A percentile compares a stretch with the other conserved stretches of the same genome.
Evolutionary conservation across 2,888 invertebrate genomes (phyloP).

Genomic region (Polia nebulosa): DNA sequence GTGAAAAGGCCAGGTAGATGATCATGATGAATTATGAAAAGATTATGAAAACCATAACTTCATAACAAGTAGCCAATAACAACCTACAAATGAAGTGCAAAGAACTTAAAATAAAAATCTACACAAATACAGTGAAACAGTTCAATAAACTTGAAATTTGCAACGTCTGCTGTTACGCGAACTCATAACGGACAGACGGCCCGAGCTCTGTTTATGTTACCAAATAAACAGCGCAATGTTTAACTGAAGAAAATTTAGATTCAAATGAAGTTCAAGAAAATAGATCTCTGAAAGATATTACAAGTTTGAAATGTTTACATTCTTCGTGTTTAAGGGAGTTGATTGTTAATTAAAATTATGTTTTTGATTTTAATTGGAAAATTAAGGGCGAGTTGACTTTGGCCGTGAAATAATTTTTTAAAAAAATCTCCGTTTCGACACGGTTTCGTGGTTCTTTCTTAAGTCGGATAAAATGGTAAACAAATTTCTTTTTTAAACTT

Average conservation of each 20-base stretch:
- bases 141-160: slow-evolving; percentile 27
- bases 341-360: neutral
- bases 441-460: too few species aligned
- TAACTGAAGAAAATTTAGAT: slow-evolving; percentile 31
- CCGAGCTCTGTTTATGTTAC: slow-evolving; percentile 43
- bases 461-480: too few species aligned
- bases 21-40: too few species aligned
- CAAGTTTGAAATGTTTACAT: neutral
- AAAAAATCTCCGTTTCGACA: too few species aligned
- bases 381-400: neutral
- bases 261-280: slow-evolving; percentile 34
- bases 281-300: slow-evolving; percentile 28
- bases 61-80: too few species aligned
- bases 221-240: slow-evolving; percentile 38
- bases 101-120: neutral
- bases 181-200: slow-evolving; percentile 31
- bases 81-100: neutral
- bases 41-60: too few species aligned
- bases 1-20: too few species aligned
- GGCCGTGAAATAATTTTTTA: too few species aligned
- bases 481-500: too few species aligned
- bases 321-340: neutral
- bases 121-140: neutral
- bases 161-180: slow-evolving; percentile 3
- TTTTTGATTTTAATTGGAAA: neutral